Percentiles rank a stretch among this genome's conserved stretches.
Evolutionary conservation across 2,888 invertebrate species (phyloP).

Genomic region (Drosophila buzzatii): DNA sequence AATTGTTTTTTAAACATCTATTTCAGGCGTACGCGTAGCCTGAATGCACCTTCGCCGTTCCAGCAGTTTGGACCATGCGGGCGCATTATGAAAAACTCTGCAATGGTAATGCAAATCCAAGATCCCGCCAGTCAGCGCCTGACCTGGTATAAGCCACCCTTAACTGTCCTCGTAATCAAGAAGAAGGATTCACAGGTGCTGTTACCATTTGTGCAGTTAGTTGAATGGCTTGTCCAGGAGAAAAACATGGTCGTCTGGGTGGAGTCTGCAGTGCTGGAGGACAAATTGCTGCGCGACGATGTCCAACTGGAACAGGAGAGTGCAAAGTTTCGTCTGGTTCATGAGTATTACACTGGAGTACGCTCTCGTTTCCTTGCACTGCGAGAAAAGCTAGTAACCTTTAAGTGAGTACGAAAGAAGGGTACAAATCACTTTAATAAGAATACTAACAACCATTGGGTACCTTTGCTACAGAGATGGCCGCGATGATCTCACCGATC

Average conservation of each 20-base stretch:
- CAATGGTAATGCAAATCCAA: slow-evolving; percentile 99
- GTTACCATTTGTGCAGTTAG: slow-evolving; percentile 96
- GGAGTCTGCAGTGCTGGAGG: slow-evolving; percentile 95
- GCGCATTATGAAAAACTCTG: slow-evolving; percentile 98
- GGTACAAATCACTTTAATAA: neutral
- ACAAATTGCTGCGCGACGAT: slow-evolving; percentile 91
- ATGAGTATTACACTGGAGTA: slow-evolving; percentile 60
- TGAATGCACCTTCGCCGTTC: slow-evolving; percentile 98
- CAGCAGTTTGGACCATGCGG: slow-evolving; percentile 99
- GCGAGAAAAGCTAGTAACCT: slow-evolving; percentile 94
- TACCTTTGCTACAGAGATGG: slow-evolving; percentile 88
- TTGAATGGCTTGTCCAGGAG: slow-evolving; percentile 97
- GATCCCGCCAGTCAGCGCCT: slow-evolving; percentile 98
- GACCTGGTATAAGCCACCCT: slow-evolving; percentile 98
- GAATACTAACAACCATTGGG: slow-evolving; percentile 5
- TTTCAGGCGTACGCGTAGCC: slow-evolving; percentile 95
- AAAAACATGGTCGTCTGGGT: slow-evolving; percentile 98
- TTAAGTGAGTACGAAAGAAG: slow-evolving; percentile 84
- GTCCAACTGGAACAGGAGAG: slow-evolving; percentile 85
- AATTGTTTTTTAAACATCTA: slow-evolving; percentile 60
- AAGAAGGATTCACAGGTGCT: slow-evolving; percentile 96
- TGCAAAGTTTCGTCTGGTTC: slow-evolving; percentile 65
- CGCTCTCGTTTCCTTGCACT: slow-evolving; percentile 89
- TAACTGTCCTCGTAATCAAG: slow-evolving; percentile 98
- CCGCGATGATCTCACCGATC: slow-evolving; percentile 97